Conservation (phyloP, 2,113 vertebrate genomes). For the Petrocephalus microphthalmus region DNA sequence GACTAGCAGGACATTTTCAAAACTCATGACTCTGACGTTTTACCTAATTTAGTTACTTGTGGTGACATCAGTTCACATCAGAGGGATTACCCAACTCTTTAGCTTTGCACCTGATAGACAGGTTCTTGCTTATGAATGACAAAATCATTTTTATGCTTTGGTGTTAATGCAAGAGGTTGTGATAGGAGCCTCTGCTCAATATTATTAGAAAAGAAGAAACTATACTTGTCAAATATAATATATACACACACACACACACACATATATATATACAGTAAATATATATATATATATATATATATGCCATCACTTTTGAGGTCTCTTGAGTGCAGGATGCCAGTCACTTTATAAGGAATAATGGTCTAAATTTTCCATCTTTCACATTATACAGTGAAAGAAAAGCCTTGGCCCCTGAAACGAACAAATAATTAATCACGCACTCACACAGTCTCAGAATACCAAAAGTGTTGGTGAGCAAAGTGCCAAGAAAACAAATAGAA, state of each 20-base stretch:
- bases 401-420: not conserved
- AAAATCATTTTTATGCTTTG: not conserved
- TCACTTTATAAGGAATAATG: not conserved
- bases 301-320: not conserved
- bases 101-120: not conserved
- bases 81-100: not conserved
- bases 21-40: not conserved
- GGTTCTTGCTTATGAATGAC: not conserved
- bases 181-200: not conserved
- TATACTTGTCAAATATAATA: not conserved
- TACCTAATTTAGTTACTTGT: not conserved
- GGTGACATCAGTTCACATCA: not conserved
- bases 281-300: not conserved
- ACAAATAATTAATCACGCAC: not conserved
- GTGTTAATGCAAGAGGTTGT: not conserved
- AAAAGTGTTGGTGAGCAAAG: not conserved
- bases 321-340: not conserved
- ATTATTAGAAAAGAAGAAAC: not conserved
- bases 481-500: conserved; percentile 3
- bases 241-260: too few relatives aligned
- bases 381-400: not conserved
- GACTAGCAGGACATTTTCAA: not conserved
- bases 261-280: too few relatives aligned
- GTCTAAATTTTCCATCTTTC: not conserved
- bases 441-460: not conserved